Evolutionary conservation across 2,888 invertebrate genomes (phyloP), one percentile per base, ranked within the genome.

Genomic region (Caenorhabditis macrosperma): DNA sequence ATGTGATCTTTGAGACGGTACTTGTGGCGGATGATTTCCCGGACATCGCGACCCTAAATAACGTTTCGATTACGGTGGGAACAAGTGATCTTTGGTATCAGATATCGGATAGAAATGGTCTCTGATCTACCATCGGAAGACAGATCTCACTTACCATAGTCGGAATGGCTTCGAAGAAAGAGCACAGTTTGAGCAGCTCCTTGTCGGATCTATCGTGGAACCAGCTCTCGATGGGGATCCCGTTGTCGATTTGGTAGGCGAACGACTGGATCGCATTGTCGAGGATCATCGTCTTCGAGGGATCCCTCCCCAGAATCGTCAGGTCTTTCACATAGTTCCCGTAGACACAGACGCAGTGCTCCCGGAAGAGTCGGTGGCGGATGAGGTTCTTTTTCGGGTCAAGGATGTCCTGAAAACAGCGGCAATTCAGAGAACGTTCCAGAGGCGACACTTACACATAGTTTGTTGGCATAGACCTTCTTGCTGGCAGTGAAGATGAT

Each of bases 151-250:
- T 44, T 10, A 85, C 85, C 72, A 64, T 41, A 26, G 46, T 22
- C 2, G 80, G 71, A n/a, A 83, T 67, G 3, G 59, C 46, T 38
- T 96, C 95, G 86, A 97, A 92, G 92, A 97, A 96, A 35, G 96
- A 96, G 91, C 97, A 92, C 86, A 97, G 92, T 91, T 96, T 96
- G 88, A 96, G 94, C 66, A 97, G 93, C 91, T 97, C 97, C 41
- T 94, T 94, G 92, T 97, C 97, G 63, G 93, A 94, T 90, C 94
- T 94, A 92, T 96, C 96, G 85, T 95, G 94, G 92, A 96, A 97
- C 97, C 97, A 97, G 91, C 96, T 96, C 92, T 96, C 96, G 86
- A 97, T 97, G 0, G 97, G 97, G 85, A 97, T 96, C 28, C 97
- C 97, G 92, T 97, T 97, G 92, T 96, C 95, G 76, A 96, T 91